phyloP scores from a whole-genome alignment of 1,140 invertebrate species.

The Dysdera silvatica region DNA sequence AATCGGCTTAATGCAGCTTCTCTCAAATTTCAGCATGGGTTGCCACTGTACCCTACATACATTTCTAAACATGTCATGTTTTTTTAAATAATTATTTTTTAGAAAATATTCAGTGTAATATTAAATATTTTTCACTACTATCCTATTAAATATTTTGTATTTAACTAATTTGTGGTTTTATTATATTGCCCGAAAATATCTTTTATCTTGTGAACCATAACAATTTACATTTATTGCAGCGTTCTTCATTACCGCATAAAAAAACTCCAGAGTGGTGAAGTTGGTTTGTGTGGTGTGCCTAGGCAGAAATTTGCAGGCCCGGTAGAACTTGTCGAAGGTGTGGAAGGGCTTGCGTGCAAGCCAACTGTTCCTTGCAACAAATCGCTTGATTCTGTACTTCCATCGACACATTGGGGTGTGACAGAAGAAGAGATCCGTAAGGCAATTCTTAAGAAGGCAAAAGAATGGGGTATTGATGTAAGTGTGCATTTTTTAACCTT shows the following conservation, averaged over 20 bases:
- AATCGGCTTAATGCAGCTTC: too few relatives aligned
- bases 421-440: slow-evolving; percentile 44
- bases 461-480: slow-evolving; percentile 38
- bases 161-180: too few relatives aligned
- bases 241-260: slow-evolving; percentile 38
- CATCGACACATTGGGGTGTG: slow-evolving; percentile 46
- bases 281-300: slow-evolving; percentile 34
- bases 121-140: not conserved
- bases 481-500: slow-evolving; percentile 24
- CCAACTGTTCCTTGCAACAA: slow-evolving; percentile 42
- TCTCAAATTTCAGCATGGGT: too few relatives aligned
- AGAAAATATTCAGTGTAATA: not conserved
- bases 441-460: slow-evolving; percentile 40
- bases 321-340: slow-evolving; percentile 34
- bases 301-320: slow-evolving; percentile 34
- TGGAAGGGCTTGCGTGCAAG: slow-evolving; percentile 36
- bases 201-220: not conserved
- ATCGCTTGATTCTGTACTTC: slow-evolving; percentile 36
- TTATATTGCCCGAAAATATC: too few relatives aligned
- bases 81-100: not conserved
- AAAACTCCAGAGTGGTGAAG: slow-evolving; percentile 30
- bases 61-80: slow-evolving; percentile 20
- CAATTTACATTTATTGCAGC: slow-evolving; percentile 17
- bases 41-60: too few relatives aligned
- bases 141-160: not conserved